phyloP scores from a whole-genome alignment of 2,888 invertebrate genomes.

The Dolichopus griseipennis region DNA sequence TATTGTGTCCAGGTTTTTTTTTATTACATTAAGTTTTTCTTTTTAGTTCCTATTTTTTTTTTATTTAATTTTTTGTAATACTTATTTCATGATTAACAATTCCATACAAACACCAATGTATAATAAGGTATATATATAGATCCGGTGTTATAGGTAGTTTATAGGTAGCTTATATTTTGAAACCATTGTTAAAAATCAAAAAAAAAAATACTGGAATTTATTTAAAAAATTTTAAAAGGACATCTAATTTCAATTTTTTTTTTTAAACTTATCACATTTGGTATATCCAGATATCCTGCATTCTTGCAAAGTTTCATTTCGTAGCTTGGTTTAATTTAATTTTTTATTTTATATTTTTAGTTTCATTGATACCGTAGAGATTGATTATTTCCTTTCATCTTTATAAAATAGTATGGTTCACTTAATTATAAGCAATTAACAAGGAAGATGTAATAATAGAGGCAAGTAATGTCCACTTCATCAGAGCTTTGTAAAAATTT shows the following conservation, averaged over 20 bases:
- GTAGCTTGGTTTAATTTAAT: background rate
- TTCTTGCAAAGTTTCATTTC: background rate
- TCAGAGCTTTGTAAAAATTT: no score
- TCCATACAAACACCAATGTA: background rate
- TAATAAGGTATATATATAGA: background rate
- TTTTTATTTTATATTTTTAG: background rate
- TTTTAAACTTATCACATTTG: background rate
- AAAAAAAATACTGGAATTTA: background rate
- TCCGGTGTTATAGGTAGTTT: background rate
- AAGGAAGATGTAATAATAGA: no score
- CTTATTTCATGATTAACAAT: no score
- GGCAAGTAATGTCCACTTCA: no score
- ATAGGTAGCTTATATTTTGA: background rate
- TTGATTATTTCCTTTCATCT: background rate
- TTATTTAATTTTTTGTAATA: no score
- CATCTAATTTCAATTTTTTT: background rate
- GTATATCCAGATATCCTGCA: background rate
- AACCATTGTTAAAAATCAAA: background rate
- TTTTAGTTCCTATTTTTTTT: no score
- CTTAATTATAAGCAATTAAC: no score
- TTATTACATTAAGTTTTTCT: background rate
- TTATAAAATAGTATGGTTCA: no score
- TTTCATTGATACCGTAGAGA: background rate
- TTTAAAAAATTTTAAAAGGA: constrained; percentile 6
- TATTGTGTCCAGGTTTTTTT: background rate